Conservation (phyloP, 2,797 vertebrate species). For the Liasis olivaceus region DNA sequence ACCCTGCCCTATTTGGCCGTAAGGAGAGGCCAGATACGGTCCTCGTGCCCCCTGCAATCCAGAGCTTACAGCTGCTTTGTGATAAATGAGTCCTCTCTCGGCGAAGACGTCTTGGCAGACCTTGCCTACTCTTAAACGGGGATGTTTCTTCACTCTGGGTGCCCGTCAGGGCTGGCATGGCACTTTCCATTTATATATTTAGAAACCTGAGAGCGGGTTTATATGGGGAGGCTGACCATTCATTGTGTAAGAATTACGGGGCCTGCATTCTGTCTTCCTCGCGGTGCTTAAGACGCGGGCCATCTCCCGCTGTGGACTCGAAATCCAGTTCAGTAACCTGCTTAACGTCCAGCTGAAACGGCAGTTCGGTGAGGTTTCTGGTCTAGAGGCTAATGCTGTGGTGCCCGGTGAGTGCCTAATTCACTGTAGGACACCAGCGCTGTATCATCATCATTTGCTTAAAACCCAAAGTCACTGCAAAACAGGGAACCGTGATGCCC, state of each 20-base stretch:
- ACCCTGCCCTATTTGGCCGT: neutral
- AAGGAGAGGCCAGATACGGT: neutral
- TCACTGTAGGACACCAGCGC: too few species aligned
- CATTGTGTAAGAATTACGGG: neutral
- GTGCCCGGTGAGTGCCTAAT: too few species aligned
- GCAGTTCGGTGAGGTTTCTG: too few species aligned
- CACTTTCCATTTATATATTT: neutral
- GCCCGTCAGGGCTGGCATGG: neutral
- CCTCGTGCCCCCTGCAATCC: neutral
- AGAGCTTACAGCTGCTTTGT: neutral
- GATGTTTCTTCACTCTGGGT: neutral
- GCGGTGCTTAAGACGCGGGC: neutral
- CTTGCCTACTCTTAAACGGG: neutral
- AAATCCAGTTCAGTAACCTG: neutral
- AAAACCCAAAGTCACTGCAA: too few species aligned
- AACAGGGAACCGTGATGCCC: too few species aligned
- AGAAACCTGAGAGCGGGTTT: neutral
- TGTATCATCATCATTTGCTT: too few species aligned
- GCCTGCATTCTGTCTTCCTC: neutral
- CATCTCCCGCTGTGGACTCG: neutral
- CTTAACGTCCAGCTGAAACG: too few species aligned
- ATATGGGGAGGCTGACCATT: neutral
- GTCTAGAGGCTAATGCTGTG: too few species aligned
- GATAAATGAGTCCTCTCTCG: neutral
- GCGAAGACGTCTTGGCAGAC: neutral